Evolutionary conservation across 2,113 vertebrate genomes (phyloP), one percentile per base, ranked within the genome.

Genomic region (Argyrosomus japonicus): DNA sequence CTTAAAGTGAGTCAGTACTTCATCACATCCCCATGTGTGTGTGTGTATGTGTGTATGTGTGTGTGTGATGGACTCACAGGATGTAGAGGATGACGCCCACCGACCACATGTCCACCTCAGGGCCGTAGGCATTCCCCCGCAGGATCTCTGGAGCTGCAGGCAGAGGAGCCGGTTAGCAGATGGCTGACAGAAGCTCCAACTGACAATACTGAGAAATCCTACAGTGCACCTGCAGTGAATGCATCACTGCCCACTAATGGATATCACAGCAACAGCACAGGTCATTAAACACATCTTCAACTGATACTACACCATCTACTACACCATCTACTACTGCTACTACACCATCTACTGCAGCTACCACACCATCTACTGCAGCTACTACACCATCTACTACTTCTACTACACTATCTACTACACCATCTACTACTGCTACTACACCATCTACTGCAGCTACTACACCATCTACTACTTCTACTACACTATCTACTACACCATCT

Each of bases 71-170:
- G 7, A 96, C 97, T 97, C 94, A 98, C 96, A 97, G 92, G 92
- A 98, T 98, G 91, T 97, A 98, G 61, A 97, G 95, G 92, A 98
- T 97, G 89, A 97, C 96, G 0, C 97, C 97, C 90, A 98, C 96
- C 0, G 97, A 97, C 97, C 97, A 98, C 97, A 97, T 97, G 88
- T 98, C 97, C 88, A 98, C 97, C 83, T 97, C 96, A 0, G 96
- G 96, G 1, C 97, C 97, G 0, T 97, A 97, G 0, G 95, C 95
- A 3, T 96, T 95, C 50, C 97, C 97, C 5, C 96, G 91, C 81
- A 97, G 95, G 81, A 98, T 95, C 88, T 98, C 97, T 0, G 97
- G 97, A 76, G 97, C 97, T 98, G 93, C 51, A 64, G 80, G 89
- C 36, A 27, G 67, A 81, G 14, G 54, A 83, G 71, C 53, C 53